These are phyloP conservation scores for Danaus melanippus DNA, from an alignment of 1,140 invertebrate species.

Conservation along the genomic window DNA sequence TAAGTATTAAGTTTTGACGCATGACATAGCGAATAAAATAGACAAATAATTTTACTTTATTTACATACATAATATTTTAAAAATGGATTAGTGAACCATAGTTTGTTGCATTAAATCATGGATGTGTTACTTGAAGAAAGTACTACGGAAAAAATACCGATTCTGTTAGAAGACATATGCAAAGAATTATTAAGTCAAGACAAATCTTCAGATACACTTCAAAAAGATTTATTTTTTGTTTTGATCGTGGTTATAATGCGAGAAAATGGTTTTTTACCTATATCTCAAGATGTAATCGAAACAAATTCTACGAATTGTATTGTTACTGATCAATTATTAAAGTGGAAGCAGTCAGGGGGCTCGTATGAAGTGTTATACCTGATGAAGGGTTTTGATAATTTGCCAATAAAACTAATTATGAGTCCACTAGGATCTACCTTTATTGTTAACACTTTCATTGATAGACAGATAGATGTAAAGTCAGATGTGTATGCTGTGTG, in stretches of 20 bases:
- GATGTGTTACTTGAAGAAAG: conserved; percentile 43
- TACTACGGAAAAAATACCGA: conserved; percentile 36
- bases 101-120: conserved; percentile 23
- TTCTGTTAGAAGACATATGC: conserved; percentile 33
- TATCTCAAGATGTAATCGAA: conserved; percentile 23
- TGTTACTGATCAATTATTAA: conserved; percentile 23
- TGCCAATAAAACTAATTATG: conserved; percentile 41
- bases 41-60: not conserved
- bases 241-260: conserved; percentile 42
- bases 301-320: conserved; percentile 15
- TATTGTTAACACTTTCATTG: conserved; percentile 46
- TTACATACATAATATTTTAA: conserved; percentile 3
- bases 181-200: conserved; percentile 25
- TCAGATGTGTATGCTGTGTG: conserved; percentile 51
- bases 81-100: not conserved
- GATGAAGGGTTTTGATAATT: conserved; percentile 35
- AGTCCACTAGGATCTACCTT: conserved; percentile 38
- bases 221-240: conserved; percentile 49
- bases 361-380: conserved; percentile 40
- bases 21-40: too few species aligned
- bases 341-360: conserved; percentile 32
- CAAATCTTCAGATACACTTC: conserved; percentile 28
- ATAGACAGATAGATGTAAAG: conserved; percentile 22
- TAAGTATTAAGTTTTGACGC: too few species aligned
- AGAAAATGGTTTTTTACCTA: conserved; percentile 47